A percentile compares a stretch with the other conserved stretches of the same genome.
These are phyloP conservation scores for Drosophila ohnishii DNA, from an alignment of 1,140 invertebrate species.

Conservation along the genomic window DNA sequence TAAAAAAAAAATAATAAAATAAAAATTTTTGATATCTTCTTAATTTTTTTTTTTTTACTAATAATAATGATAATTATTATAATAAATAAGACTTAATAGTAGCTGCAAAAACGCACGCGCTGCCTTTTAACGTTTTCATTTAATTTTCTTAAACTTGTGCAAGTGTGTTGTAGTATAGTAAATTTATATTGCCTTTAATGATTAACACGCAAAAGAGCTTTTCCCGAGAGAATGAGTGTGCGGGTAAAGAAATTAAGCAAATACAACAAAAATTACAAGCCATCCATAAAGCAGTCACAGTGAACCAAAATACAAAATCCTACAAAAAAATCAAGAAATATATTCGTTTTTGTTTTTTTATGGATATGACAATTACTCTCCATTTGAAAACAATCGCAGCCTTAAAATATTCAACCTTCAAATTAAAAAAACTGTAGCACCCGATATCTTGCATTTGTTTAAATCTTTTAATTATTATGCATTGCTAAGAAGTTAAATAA, in stretches of 20 bases:
- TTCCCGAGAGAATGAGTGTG: neutral
- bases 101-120: slow-evolving; percentile 7
- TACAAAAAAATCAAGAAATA: too few relatives aligned
- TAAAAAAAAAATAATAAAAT: slow-evolving; percentile 1
- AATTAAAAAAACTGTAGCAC: neutral
- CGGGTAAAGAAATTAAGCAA: slow-evolving; percentile 3
- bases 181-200: slow-evolving; percentile 1
- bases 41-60: neutral
- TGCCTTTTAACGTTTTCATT: slow-evolving; percentile 5
- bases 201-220: slow-evolving; percentile 10
- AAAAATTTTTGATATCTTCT: neutral
- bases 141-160: neutral
- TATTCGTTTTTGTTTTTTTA: neutral
- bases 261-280: neutral
- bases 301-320: neutral
- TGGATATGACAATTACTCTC: too few relatives aligned
- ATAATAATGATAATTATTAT: neutral
- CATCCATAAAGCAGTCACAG: neutral
- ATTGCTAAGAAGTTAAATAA: neutral
- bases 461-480: neutral
- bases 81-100: neutral
- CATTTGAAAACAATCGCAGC: neutral
- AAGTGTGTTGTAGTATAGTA: neutral
- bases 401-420: neutral
- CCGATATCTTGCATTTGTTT: neutral